Evolutionary conservation across 2,888 invertebrate species (phyloP).

Genomic region (Torymus texanus): DNA sequence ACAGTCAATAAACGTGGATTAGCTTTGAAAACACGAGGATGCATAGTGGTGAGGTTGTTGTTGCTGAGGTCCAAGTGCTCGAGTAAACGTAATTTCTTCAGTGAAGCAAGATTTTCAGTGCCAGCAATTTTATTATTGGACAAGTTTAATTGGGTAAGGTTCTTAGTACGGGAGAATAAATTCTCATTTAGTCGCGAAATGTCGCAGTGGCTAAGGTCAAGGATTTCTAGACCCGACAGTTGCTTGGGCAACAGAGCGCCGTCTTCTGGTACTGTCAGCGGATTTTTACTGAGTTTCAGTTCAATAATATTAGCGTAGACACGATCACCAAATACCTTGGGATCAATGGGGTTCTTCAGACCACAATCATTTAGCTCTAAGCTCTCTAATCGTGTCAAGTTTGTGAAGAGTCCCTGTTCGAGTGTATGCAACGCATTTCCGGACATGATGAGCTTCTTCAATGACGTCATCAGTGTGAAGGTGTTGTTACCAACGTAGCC

Average conservation of each 20-base stretch:
- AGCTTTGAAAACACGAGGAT: constrained; percentile 77
- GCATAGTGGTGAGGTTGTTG: constrained; percentile 80
- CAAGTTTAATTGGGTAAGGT: constrained; percentile 80
- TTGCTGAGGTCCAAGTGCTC: constrained; percentile 81
- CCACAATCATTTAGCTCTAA: constrained; percentile 84
- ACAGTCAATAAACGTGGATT: constrained; percentile 80
- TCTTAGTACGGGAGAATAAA: constrained; percentile 80
- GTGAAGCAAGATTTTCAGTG: constrained; percentile 77
- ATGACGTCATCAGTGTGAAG: constrained; percentile 82
- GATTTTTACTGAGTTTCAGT: constrained; percentile 83
- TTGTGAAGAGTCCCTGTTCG: constrained; percentile 82
- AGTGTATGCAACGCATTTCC: constrained; percentile 82
- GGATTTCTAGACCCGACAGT: constrained; percentile 79
- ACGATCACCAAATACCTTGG: constrained; percentile 82
- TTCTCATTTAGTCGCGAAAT: constrained; percentile 79
- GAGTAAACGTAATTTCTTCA: constrained; percentile 78
- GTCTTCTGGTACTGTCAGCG: constrained; percentile 78
- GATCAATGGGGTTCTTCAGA: constrained; percentile 80
- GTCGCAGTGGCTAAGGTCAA: constrained; percentile 83
- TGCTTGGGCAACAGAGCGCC: constrained; percentile 81
- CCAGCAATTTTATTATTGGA: constrained; percentile 79
- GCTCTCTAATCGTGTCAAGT: constrained; percentile 81
- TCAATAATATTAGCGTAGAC: constrained; percentile 81
- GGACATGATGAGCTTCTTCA: constrained; percentile 81
- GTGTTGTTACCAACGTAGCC: constrained; percentile 81